A percentile compares a stretch with the other conserved stretches of the same genome.
Evolutionary conservation across 1,140 invertebrate species (phyloP).

Genomic region (Bombus vancouverensis): DNA sequence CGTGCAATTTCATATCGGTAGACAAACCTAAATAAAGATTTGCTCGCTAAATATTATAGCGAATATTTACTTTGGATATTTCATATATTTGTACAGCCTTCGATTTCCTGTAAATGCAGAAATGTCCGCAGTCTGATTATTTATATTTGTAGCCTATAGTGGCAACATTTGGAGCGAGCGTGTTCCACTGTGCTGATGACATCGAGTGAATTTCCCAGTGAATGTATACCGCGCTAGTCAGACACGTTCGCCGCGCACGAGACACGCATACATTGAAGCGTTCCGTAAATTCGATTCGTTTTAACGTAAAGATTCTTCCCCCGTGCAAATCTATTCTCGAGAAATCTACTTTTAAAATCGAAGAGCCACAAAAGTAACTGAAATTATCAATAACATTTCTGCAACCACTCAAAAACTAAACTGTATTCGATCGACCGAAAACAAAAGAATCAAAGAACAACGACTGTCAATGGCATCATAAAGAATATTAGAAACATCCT

Average conservation of each 20-base stretch:
- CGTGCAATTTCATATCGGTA: background rate
- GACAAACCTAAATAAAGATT: background rate
- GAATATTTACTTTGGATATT: background rate
- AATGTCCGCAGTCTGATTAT: background rate
- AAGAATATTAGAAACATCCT: background rate
- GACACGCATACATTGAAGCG: background rate
- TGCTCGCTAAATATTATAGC: background rate
- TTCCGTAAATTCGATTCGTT: background rate
- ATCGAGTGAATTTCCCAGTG: constrained; percentile 14
- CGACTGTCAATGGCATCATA: background rate
- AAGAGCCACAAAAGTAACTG: too few relatives aligned
- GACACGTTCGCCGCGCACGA: background rate
- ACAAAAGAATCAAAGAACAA: background rate
- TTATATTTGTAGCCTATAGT: background rate
- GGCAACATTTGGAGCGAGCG: too few relatives aligned
- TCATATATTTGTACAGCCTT: background rate
- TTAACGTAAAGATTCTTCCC: background rate
- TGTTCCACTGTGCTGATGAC: background rate
- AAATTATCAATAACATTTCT: background rate
- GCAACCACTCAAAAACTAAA: background rate
- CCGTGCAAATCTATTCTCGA: background rate
- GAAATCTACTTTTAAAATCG: background rate
- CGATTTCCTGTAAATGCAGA: background rate
- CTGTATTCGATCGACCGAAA: background rate
- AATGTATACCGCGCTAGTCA: background rate